These are phyloP conservation scores for Callinectes sapidus DNA, from an alignment of 2,888 invertebrate species.

Conservation along the genomic window DNA sequence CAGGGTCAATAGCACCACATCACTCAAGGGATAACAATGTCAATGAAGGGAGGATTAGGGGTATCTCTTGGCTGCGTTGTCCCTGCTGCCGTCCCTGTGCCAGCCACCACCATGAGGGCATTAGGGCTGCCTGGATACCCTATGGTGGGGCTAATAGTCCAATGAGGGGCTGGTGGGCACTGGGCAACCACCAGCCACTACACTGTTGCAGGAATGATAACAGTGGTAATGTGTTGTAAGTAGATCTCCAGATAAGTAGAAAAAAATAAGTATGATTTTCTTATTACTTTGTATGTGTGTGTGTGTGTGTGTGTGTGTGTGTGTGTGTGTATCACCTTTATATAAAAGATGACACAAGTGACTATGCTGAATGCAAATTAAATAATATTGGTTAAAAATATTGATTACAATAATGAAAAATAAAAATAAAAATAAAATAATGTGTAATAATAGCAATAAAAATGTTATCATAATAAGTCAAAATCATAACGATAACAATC, in stretches of 20 bases:
- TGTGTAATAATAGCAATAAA: not conserved
- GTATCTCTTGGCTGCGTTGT: not conserved
- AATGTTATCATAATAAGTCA: not conserved
- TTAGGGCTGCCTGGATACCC: not conserved
- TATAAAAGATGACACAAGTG: not conserved
- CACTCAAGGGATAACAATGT: not conserved
- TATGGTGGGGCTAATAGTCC: not conserved
- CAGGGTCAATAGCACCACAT: conserved; percentile 3
- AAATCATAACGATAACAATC: not conserved
- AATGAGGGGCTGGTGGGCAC: not conserved
- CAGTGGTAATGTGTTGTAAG: not conserved
- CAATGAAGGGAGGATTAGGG: not conserved
- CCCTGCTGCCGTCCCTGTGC: not conserved
- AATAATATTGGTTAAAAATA: too few species aligned
- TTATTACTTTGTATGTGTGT: conserved; percentile 9
- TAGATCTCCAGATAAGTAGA: not conserved
- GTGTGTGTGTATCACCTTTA: not conserved
- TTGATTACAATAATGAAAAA: not conserved
- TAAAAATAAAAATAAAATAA: not conserved
- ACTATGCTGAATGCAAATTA: not conserved
- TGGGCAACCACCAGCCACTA: not conserved
- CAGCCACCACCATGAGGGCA: not conserved
- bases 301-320: not conserved
- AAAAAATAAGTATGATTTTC: not conserved
- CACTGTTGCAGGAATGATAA: not conserved